phyloP scores from a whole-genome alignment of 1,140 invertebrate species.

The Brachionus rotundiformis region DNA sequence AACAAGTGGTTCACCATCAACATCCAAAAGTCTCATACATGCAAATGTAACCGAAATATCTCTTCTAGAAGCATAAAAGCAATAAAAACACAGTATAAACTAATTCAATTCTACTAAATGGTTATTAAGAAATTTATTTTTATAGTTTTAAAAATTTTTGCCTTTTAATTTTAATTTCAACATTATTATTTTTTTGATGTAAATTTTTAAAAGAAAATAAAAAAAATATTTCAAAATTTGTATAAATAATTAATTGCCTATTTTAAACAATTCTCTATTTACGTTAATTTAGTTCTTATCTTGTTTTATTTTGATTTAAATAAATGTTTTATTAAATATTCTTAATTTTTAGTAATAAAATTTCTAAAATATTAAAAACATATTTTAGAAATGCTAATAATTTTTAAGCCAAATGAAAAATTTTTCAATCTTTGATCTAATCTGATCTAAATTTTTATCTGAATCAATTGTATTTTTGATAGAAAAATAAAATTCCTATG shows the following conservation, averaged over 20 bases:
- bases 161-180: background rate
- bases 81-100: background rate
- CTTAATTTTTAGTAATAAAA: no score
- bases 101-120: background rate
- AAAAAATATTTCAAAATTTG: background rate
- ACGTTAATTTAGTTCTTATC: background rate
- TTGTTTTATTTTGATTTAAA: background rate
- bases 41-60: conserved; percentile 31
- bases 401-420: no score
- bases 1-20: background rate
- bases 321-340: background rate
- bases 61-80: conserved; percentile 1
- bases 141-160: background rate
- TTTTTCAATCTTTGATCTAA: no score
- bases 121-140: background rate
- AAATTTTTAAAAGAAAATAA: background rate
- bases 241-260: background rate
- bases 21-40: conserved; percentile 4
- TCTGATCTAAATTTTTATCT: no score
- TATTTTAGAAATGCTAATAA: no score
- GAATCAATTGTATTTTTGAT: no score
- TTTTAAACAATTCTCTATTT: background rate
- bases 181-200: background rate
- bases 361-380: no score
- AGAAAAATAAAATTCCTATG: no score